Evolutionary conservation across 2,888 invertebrate species (phyloP).

Genomic region (Yponomeuta cagnagella): DNA sequence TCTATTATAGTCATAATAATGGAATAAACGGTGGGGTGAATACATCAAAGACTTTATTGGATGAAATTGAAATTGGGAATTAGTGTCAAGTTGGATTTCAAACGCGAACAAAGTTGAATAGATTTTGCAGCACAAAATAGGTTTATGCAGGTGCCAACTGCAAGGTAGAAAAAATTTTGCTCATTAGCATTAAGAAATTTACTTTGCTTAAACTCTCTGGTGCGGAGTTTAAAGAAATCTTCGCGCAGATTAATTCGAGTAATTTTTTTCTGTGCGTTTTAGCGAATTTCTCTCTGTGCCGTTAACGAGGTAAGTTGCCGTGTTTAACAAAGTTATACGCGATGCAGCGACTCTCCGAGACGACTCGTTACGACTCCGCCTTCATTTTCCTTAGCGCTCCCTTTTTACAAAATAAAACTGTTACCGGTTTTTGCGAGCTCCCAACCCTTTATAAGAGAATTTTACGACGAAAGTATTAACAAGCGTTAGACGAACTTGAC

Average conservation of each 20-base stretch:
- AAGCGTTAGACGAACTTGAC: background rate
- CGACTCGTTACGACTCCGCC: conserved; percentile 24
- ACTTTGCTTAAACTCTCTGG: conserved; percentile 34
- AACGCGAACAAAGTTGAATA: background rate
- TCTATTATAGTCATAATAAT: conserved; percentile 51
- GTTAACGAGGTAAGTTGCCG: conserved; percentile 64
- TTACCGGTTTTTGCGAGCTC: conserved; percentile 50
- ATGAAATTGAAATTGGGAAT: conserved; percentile 12
- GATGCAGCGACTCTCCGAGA: conserved; percentile 43
- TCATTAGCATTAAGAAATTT: conserved; percentile 54
- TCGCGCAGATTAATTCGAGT: conserved; percentile 52
- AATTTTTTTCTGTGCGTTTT: conserved; percentile 31
- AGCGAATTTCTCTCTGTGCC: conserved; percentile 49
- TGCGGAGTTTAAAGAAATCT: conserved; percentile 28
- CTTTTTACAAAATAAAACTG: conserved; percentile 45
- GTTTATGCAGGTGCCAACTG: background rate
- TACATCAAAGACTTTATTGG: conserved; percentile 28
- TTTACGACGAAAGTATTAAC: background rate
- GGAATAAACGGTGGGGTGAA: conserved; percentile 37
- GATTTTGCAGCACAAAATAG: background rate
- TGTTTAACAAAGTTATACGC: conserved; percentile 58
- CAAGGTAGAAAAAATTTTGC: conserved; percentile 32
- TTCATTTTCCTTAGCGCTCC: conserved; percentile 61
- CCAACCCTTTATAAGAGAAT: conserved; percentile 31
- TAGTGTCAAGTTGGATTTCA: background rate